Evolutionary conservation across 2,113 vertebrate genomes (phyloP), one percentile per base, ranked within the genome.

Genomic region (Setophaga kirtlandii): DNA sequence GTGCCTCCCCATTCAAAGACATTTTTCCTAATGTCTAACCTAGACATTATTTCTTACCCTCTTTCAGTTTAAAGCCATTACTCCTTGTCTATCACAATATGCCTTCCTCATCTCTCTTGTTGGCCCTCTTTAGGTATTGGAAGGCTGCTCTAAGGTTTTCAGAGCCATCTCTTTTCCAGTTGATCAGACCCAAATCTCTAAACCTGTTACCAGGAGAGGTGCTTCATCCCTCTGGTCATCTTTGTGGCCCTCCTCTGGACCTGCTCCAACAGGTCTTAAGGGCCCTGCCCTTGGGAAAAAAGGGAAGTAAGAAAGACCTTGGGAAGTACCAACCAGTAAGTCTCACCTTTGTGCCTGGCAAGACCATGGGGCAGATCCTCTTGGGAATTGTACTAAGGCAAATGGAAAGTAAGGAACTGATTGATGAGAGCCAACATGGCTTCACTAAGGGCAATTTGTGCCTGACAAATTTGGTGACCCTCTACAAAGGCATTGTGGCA

Each of bases 401-500:
- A 14, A 15, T 37, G 31, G 67, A 58, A 56, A 73, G 25, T 49
- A 50, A 73, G 50, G 31, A 73, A 35, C 49, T 56, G 25, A 49
- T 35, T 64, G 85, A 41, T 56, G 42, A 49, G 20, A 55, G 24
- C 17, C 17, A 35, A 1, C 10, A 31, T 22, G 9, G 21, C 58
- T 73, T 49, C 42, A 49, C 37, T 49, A 50, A 50, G 42, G 35
- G 31, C 33, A 31, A 27, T 49, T 71, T 22, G 25, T 87, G 25
- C 21, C 42, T 56, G 58, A 55, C 16, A 56, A 6, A 65, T 27
- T 37, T 49, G 22, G 44, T 65, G 27, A 8, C 50, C 9, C 16
- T 64, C 9, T 42, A 11, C 3, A 7, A 42, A 56, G 27, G 13
- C 16, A 6, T 41, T 35, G 25, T 0, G 1, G 17, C 17, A 31